Evolutionary conservation across 2,888 invertebrate species (phyloP), one percentile per base, ranked within the genome.

Genomic region (Amitus sp.): DNA sequence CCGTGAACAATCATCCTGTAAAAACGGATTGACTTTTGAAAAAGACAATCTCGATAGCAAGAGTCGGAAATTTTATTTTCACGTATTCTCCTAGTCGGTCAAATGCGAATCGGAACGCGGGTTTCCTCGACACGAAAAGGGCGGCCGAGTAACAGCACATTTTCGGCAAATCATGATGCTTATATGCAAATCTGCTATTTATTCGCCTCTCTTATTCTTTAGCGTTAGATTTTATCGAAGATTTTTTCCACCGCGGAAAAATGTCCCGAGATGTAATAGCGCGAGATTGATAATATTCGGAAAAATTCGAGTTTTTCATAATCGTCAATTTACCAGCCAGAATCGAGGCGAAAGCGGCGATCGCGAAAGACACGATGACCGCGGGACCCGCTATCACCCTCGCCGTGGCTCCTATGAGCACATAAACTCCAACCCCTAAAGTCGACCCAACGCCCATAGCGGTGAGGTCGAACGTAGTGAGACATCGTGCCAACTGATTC

Each of bases 361-460:
- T 86, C n/a, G 95, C 83, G 75, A 96, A 96, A 1, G 94, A 94
- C 15, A 96, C 79, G 20, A 93, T 87, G 0, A 96, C 93, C 0
- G 94, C 93, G 0, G 96, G 96, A 0, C 96, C 96, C 0, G 95
- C 92, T 48, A 87, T 87, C 60, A 87, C 86, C 81, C 90, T 91
- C 3, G 94, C 91, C 1, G 94, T 94, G 62, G 91, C 88, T 0
- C 94, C 95, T 18, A 93, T 94, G 49, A 96, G 80, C 17, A 96
- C 95, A 77, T 96, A 96, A 34, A 96, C 92, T 0, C 96, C 96
- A 2, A 95, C 93, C 0, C 96, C 96, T 10, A 96, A 86, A 0
- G 93, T 93, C 63, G 91, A 90, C 33, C 93, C 93, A 18, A 93
- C 88, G 0, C 90, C 95, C 33, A 96, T 82, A 0, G 92, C 90